These are phyloP conservation scores for Uloborus plumipes DNA, from an alignment of 2,888 invertebrate species.

Conservation along the genomic window DNA sequence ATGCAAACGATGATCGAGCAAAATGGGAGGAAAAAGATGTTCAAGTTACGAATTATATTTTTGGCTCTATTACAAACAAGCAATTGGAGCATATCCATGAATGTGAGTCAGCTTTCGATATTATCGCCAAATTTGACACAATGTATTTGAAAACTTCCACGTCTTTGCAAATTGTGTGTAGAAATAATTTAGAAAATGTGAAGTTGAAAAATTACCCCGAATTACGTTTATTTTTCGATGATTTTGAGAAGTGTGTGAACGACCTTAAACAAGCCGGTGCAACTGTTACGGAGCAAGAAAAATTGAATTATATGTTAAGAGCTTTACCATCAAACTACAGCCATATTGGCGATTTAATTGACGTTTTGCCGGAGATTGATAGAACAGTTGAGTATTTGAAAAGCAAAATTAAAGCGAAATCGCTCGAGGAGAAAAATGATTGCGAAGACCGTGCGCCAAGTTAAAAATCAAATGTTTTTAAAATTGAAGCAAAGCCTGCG, in stretches of 20 bases:
- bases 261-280: neutral
- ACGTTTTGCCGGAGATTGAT: no score
- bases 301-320: conserved; percentile 1
- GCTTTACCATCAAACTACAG: neutral
- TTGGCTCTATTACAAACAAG: neutral
- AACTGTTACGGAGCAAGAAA: neutral
- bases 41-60: neutral
- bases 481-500: no score
- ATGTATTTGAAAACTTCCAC: conserved; percentile 5
- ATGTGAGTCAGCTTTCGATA: neutral
- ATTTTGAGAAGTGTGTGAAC: neutral
- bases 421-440: no score
- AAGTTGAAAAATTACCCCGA: neutral
- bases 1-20: neutral
- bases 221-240: neutral
- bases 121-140: conserved; percentile 1
- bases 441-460: no score
- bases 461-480: no score
- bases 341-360: no score
- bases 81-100: neutral
- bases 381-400: no score
- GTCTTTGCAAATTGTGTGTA: neutral
- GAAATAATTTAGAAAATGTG: conserved; percentile 2
- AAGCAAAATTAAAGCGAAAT: no score
- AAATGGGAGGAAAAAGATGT: conserved; percentile 1